phyloP scores from a whole-genome alignment of 2,113 vertebrate species.

The Rhombomys opimus region DNA sequence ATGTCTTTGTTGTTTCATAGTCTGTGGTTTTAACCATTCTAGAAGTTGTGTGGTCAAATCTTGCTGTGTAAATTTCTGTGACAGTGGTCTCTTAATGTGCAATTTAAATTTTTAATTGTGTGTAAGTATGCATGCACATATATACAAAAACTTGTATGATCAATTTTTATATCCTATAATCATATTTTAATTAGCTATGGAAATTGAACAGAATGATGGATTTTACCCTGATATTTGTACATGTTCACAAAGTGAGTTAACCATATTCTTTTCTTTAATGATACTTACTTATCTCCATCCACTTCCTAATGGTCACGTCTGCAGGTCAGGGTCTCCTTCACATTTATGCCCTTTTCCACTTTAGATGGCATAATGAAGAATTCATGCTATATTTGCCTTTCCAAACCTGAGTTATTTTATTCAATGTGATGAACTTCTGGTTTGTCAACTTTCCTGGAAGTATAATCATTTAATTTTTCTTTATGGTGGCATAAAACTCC shows the following conservation, averaged over 20 bases:
- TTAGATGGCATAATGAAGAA: not conserved
- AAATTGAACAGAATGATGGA: not conserved
- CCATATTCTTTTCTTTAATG: not conserved
- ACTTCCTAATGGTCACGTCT: not conserved
- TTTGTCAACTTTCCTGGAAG: not conserved
- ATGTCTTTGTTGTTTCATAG: not conserved
- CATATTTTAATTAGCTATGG: not conserved
- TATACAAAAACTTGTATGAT: not conserved
- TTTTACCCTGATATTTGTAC: not conserved
- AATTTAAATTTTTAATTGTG: not conserved
- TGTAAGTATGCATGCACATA: no score
- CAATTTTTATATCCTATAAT: not conserved
- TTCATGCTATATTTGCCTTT: not conserved
- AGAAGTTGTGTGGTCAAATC: not conserved
- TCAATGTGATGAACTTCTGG: not conserved
- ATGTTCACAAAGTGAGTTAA: not conserved
- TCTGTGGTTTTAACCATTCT: not conserved
- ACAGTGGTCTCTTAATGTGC: not conserved
- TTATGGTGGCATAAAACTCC: no score
- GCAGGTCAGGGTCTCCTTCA: not conserved
- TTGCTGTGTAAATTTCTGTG: not conserved
- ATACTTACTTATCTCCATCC: not conserved
- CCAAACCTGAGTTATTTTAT: not conserved
- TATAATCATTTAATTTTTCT: not conserved
- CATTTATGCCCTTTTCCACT: not conserved